These are phyloP conservation scores for Cervus canadensis DNA, from an alignment of 2,113 vertebrate species.

Conservation along the genomic window DNA sequence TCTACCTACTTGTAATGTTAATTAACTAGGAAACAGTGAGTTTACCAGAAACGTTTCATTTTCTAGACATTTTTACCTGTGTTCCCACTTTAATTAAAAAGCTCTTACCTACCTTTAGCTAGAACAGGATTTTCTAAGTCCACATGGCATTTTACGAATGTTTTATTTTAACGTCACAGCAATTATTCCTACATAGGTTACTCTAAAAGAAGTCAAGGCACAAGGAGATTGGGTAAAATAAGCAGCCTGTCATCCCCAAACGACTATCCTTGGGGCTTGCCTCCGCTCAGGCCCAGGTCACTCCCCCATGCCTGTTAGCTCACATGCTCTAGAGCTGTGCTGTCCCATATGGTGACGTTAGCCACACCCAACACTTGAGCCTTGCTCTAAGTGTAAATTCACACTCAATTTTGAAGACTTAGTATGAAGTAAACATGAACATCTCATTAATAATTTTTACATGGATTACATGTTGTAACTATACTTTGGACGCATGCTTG, in stretches of 20 bases:
- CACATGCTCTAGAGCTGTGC: neutral
- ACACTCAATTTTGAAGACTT: neutral
- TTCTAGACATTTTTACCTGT: conserved; percentile 13
- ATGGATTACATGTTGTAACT: neutral
- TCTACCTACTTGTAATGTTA: neutral
- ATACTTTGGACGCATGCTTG: neutral
- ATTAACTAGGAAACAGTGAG: conserved; percentile 8
- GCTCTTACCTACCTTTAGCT: neutral
- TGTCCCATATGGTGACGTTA: neutral
- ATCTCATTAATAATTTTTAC: neutral
- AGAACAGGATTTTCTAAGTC: neutral
- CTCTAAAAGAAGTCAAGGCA: neutral
- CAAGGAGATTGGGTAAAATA: neutral
- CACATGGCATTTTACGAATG: neutral
- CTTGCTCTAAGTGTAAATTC: neutral
- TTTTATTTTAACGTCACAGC: neutral
- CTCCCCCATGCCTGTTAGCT: neutral
- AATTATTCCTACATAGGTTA: neutral
- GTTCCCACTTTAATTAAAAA: conserved; percentile 17
- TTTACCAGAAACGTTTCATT: conserved; percentile 35
- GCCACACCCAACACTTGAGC: neutral
- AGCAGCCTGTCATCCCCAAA: neutral
- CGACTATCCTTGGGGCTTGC: neutral
- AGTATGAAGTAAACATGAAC: neutral
- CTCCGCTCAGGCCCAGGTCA: neutral